phyloP scores from a whole-genome alignment of 2,797 vertebrate genomes.

The Distichodus sexfasciatus region DNA sequence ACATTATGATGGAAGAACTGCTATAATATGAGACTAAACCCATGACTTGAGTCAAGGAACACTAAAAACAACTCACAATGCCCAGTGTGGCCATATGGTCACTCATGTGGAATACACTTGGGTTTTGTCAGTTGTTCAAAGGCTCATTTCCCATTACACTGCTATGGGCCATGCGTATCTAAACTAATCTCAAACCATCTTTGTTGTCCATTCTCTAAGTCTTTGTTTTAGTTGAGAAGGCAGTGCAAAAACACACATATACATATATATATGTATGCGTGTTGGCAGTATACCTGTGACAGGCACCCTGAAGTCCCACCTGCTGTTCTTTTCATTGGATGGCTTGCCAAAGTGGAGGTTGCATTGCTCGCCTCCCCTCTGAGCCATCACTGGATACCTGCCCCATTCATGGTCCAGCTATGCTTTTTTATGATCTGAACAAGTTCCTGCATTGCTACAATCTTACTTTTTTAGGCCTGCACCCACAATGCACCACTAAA shows the following conservation, averaged over 20 bases:
- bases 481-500: slow-evolving; percentile 11
- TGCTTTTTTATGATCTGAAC: neutral
- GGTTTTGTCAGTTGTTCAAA: neutral
- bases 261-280: slow-evolving; percentile 85
- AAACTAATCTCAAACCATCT: slow-evolving; percentile 23
- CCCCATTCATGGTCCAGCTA: neutral
- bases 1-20: too few relatives aligned
- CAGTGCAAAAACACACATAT: slow-evolving; percentile 87
- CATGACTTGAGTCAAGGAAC: neutral
- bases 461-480: slow-evolving; percentile 40
- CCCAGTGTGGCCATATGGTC: neutral
- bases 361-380: slow-evolving; percentile 18
- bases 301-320: slow-evolving; percentile 71
- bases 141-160: neutral
- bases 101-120: neutral
- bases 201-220: slow-evolving; percentile 34
- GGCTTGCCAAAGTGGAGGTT: slow-evolving; percentile 73
- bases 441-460: slow-evolving; percentile 38
- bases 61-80: slow-evolving; percentile 13
- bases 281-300: slow-evolving; percentile 83
- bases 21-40: neutral
- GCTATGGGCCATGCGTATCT: slow-evolving; percentile 20
- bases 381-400: slow-evolving; percentile 16
- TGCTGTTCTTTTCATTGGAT: slow-evolving; percentile 82
- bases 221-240: slow-evolving; percentile 74